Base-by-base conservation (phyloP, 1,140 invertebrate species). In the Camponotus pennsylvanicus region DNA sequence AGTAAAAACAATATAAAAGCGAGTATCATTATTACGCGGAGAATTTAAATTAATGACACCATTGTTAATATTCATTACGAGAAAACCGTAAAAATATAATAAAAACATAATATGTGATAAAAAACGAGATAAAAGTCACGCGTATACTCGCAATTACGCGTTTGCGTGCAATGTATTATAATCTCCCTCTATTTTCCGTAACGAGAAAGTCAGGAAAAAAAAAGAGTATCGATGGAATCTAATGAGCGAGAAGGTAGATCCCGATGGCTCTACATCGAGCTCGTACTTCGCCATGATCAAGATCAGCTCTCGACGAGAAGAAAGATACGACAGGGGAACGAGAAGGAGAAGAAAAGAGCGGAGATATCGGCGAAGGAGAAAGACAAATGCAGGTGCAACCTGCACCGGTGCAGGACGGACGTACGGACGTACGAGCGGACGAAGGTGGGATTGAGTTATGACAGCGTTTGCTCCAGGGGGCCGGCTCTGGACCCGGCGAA, bases 361-460 rank as follows among this genome's bases (percentile, higher is more conserved):
- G 82, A 90, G 77, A 76, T 66, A 52, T 67, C 66, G 59, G 57
- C 75, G 70, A 67, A 66, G 79, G 52, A 78, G 89, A 80, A 70
- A 83, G 86, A 83, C 85, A 69, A 89, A 86, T 84, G 85, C 91
- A 91, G 88, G 92, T 92, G 92, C 91, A 91, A 86, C 69, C 87
- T 91, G 92, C 87, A 91, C 84, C 86, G 91, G 87, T 86, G 64
- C 88, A 64, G 86, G 90, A 89, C 89, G 84, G 80, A 91, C 90
- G 88, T 87, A 87, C 67, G 80, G 85, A 89, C 89, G 89, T 83
- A 92, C 89, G 76, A 86, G 86, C 89, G 88, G 92, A 93, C 89
- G 93, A 93, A 95, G 94, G 94, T 95, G 94, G 95, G 95, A 95
- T 95, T 95, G 95, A 95, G 94, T 95, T 95, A 95, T 95, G 95